Conservation (phyloP, 2,797 vertebrate genomes). For the Erethizon dorsatum region DNA sequence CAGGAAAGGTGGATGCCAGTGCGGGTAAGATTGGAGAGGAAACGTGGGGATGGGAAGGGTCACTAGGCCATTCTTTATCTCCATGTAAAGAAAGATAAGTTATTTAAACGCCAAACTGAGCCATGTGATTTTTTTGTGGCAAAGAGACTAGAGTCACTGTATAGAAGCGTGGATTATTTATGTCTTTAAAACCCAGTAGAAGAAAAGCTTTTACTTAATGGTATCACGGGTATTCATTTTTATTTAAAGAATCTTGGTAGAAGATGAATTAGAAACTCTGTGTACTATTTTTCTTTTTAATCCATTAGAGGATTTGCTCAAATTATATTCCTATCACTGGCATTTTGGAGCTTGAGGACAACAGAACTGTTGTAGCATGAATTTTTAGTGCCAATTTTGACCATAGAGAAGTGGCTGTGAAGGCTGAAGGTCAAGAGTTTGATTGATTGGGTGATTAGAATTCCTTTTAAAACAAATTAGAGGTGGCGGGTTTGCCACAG, state of each 20-base stretch:
- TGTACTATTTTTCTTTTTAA: background rate
- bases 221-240: background rate
- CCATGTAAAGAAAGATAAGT: background rate
- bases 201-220: slow-evolving; percentile 45
- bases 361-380: slow-evolving; percentile 46
- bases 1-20: background rate
- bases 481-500: slow-evolving; percentile 68
- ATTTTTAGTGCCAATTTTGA: slow-evolving; percentile 81
- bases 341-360: slow-evolving; percentile 72
- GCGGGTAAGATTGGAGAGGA: background rate
- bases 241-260: slow-evolving; percentile 50
- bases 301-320: background rate
- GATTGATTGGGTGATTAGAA: slow-evolving; percentile 83
- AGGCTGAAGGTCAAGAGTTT: slow-evolving; percentile 81
- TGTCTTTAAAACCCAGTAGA: background rate
- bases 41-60: background rate
- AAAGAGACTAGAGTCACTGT: background rate
- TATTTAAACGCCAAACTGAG: background rate
- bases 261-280: slow-evolving; percentile 32
- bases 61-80: background rate
- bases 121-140: slow-evolving; percentile 12
- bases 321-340: slow-evolving; percentile 59
- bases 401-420: slow-evolving; percentile 64
- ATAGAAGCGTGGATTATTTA: slow-evolving; percentile 47
- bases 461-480: slow-evolving; percentile 82